Evolutionary conservation across 2,888 invertebrate genomes (phyloP), one percentile per base, ranked within the genome.

Genomic region (Limnephilus rhombicus): DNA sequence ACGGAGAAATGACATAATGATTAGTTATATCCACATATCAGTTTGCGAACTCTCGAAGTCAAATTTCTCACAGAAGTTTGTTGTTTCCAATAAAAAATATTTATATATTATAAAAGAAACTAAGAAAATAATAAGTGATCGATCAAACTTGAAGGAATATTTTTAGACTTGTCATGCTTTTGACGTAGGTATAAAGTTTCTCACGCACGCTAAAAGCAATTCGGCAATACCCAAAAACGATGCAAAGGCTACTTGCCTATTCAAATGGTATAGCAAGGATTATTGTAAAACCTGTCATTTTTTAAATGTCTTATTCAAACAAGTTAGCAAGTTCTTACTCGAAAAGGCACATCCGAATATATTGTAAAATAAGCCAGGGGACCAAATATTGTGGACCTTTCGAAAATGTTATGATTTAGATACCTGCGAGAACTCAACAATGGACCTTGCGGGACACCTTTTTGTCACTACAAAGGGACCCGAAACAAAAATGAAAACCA

Each of bases 401-500:
- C 4, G 12, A 85, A 85, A 24, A 85, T 37, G 11, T 24, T 37
- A 34, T 85, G 85, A 37, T 85, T 85, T 85, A 37, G 31, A 37
- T 85, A 85, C 85, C 85, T 82, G 37, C 37, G n/a, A 68, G 9
- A n/a, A n/a, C 68, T 24, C 24, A 68, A 68, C 68, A 68, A 68
- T 9, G 24, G 68, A n/a, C 68, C 68, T 68, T 68, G 68, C 68
- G 68, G 68, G 68, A 68, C 68, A 68, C 29, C 53, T 87, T 53
- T 53, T 31, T 53, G 87, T 87, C 49, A 29, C 68, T 87, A 53
- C 68, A 87, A 87, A 87, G 87, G 87, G 53, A 24, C 87, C 87
- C 87, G 49, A 45, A 87, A 83, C 83, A 83, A 83, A 83, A 83
- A 83, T n/a, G 83, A 83, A 34, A 86, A 86, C n/a, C 37, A 37